A percentile compares a stretch with the other conserved stretches of the same genome.
Conservation (phyloP, 1,140 invertebrate species). For the Procambarus clarkii region DNA sequence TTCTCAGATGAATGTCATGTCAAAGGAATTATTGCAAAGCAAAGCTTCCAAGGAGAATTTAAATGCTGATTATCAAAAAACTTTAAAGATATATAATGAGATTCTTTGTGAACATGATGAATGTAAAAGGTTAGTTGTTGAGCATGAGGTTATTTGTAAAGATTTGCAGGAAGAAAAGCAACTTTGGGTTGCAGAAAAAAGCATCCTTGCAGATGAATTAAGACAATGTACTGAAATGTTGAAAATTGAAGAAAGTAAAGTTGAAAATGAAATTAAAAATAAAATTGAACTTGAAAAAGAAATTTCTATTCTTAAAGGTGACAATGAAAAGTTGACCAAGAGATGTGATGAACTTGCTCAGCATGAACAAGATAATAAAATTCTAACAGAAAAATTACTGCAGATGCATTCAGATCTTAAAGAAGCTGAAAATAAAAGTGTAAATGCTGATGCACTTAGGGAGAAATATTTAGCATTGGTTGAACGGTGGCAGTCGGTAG, state of each 20-base stretch:
- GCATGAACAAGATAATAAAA: background rate
- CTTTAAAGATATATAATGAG: background rate
- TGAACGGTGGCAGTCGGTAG: background rate
- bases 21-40: background rate
- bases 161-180: background rate
- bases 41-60: background rate
- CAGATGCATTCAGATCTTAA: background rate
- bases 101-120: too few relatives aligned
- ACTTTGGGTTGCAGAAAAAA: conserved; percentile 12
- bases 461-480: conserved; percentile 30
- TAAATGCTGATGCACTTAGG: conserved; percentile 5
- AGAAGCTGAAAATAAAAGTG: background rate
- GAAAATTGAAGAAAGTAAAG: background rate
- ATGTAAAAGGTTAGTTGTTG: background rate
- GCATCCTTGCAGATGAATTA: background rate
- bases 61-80: background rate
- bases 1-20: background rate
- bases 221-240: background rate
- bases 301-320: background rate
- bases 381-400: background rate
- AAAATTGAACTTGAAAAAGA: background rate
- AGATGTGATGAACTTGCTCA: conserved; percentile 16
- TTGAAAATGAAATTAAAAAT: background rate
- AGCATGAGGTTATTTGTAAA: background rate
- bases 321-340: background rate